phyloP scores from a whole-genome alignment of 2,888 invertebrate genomes.

The Rhamphomyia laevipes region DNA sequence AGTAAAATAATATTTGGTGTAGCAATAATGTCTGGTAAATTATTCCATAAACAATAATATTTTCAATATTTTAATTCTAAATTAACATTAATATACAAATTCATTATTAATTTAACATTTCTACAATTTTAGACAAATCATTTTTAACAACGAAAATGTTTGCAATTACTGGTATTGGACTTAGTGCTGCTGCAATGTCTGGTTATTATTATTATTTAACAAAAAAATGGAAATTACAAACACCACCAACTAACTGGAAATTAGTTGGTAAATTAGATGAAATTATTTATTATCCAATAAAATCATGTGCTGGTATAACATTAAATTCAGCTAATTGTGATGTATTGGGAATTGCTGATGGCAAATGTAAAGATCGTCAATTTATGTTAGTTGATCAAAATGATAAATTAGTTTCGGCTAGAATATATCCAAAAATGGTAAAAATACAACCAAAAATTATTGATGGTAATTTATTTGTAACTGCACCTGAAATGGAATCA shows the following conservation, averaged over 20 bases:
- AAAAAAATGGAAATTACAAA: too few species aligned
- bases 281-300: slow-evolving; percentile 28
- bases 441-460: slow-evolving; percentile 19
- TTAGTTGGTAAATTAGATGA: slow-evolving; percentile 25
- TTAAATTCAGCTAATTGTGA: slow-evolving; percentile 19
- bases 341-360: slow-evolving; percentile 23
- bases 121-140: too few species aligned
- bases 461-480: slow-evolving; percentile 40
- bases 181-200: neutral
- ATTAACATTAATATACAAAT: too few species aligned
- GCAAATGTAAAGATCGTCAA: slow-evolving; percentile 25
- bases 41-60: too few species aligned
- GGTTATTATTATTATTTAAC: neutral
- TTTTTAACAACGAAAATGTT: too few species aligned
- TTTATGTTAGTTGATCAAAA: slow-evolving; percentile 29
- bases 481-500: slow-evolving; percentile 44
- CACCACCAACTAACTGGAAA: slow-evolving; percentile 27
- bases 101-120: too few species aligned
- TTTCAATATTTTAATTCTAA: too few species aligned
- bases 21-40: too few species aligned
- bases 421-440: slow-evolving; percentile 29
- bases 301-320: slow-evolving; percentile 25
- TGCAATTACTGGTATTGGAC: too few species aligned
- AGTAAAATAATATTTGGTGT: too few species aligned
- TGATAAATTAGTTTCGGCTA: slow-evolving; percentile 28